phyloP scores from a whole-genome alignment of 2,797 vertebrate genomes.

The Scomberomorus guttatus region DNA sequence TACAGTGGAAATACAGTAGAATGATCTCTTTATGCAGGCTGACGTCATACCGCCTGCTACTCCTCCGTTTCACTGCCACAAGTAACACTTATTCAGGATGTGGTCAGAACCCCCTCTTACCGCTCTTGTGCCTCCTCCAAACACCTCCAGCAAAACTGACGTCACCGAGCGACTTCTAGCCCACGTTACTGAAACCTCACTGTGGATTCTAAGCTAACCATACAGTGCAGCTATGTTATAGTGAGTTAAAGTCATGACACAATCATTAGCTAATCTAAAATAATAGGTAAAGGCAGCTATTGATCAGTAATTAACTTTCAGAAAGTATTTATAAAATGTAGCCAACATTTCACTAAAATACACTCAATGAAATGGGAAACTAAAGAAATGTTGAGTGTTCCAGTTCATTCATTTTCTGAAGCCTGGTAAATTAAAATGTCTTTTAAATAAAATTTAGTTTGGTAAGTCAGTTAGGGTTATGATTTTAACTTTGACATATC shows the following conservation, averaged over 20 bases:
- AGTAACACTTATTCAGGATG: slow-evolving; percentile 10
- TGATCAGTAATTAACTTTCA: neutral
- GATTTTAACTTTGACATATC: too few species aligned
- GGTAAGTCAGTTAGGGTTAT: too few species aligned
- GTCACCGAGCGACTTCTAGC: neutral
- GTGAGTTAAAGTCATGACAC: neutral
- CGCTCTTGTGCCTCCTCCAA: slow-evolving; percentile 13
- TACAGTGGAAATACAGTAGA: neutral
- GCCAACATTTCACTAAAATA: neutral
- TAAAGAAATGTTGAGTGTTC: too few species aligned
- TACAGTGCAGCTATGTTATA: neutral
- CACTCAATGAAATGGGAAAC: neutral
- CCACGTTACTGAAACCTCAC: slow-evolving; percentile 3
- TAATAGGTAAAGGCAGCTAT: neutral
- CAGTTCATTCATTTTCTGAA: too few species aligned
- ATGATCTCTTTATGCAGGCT: neutral
- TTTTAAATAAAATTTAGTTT: too few species aligned
- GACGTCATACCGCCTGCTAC: neutral
- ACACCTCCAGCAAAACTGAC: slow-evolving; percentile 9
- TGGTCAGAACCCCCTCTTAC: slow-evolving; percentile 3
- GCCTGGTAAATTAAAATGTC: too few species aligned
- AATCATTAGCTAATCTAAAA: neutral
- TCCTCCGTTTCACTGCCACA: neutral
- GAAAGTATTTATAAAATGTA: neutral
- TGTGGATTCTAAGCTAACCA: neutral